These are phyloP conservation scores for Dioctria rufipes DNA, from an alignment of 2,888 invertebrate genomes.

Conservation along the genomic window DNA sequence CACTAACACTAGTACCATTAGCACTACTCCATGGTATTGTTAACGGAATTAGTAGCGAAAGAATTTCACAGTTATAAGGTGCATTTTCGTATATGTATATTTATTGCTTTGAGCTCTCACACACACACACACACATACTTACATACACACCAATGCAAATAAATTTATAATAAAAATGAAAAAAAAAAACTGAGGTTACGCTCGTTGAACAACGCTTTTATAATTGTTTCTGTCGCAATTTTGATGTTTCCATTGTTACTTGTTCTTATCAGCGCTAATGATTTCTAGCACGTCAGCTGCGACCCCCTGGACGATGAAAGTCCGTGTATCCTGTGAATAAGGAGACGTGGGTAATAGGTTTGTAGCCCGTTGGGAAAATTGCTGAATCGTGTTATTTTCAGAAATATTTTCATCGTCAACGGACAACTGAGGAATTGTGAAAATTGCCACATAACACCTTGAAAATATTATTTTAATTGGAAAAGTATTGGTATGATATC, in stretches of 20 bases:
- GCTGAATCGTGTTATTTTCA: not conserved
- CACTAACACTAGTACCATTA: not conserved
- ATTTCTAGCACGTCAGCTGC: slow-evolving; percentile 36
- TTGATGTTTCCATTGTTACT: slow-evolving; percentile 35
- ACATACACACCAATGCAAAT: slow-evolving; percentile 19
- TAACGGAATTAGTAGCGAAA: too few species aligned
- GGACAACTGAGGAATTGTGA: too few species aligned
- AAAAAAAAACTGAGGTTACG: slow-evolving; percentile 45
- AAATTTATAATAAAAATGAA: slow-evolving; percentile 1
- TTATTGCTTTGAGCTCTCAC: too few species aligned
- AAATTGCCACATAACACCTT: too few species aligned
- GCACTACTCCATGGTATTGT: too few species aligned
- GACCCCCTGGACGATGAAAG: slow-evolving; percentile 5
- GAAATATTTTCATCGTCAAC: too few species aligned
- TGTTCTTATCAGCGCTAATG: slow-evolving; percentile 31
- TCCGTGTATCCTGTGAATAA: not conserved
- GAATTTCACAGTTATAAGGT: slow-evolving; percentile 31
- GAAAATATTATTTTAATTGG: too few species aligned
- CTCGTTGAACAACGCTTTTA: slow-evolving; percentile 52
- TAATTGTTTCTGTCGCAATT: slow-evolving; percentile 44
- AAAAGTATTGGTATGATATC: too few species aligned
- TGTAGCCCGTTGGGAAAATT: not conserved
- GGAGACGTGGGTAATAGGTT: too few species aligned
- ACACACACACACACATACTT: too few species aligned
- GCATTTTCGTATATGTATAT: slow-evolving; percentile 31